Evolutionary conservation across 2,888 invertebrate species (phyloP), one percentile per base, ranked within the genome.

Genomic region (Acleris literana): DNA sequence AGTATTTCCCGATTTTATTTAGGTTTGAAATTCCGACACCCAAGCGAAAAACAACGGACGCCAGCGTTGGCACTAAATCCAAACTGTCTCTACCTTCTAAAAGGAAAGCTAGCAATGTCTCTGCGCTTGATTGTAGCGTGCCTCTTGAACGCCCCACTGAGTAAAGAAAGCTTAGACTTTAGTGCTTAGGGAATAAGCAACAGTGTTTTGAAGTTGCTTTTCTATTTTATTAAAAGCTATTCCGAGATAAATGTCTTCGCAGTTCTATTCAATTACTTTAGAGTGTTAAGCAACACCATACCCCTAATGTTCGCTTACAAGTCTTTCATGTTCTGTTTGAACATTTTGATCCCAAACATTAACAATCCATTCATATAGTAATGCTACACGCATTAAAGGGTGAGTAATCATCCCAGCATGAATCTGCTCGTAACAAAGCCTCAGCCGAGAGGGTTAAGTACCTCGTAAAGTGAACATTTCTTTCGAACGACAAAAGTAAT

Each of bases 381-480:
- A 55, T 61, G 49, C 63, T 46, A 22, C 29, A 48, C 49, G 39
- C 60, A 65, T 65, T 56, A 56, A n/a, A 43, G 59, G 54, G 49
- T 55, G 65, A 65, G 60, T 61, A 65, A 65, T 60, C 55, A 55
- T 61, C 55, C 25, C 60, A 20, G 55, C 60, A 61, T 65, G 65
- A 65, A 65, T 65, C 65, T 61, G 55, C 55, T 49, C 55, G 46
- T 55, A 53, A 59, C 64, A 64, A 54, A 65, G 43, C 55, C 55
- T 60, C 51, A 44, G 9, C 16, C 25, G 44, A 65, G 65, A 57
- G 66, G 62, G 66, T 62, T 66, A 66, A 66, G 66, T 66, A 62
- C 57, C 61, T 66, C 57, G 46, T 66, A 66, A 66, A 66, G 58
- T 29, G 57, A 29, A 49, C 64, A 53, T 64, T 64, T 65, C 60